These are phyloP conservation scores for Trissolcus basalis DNA, from an alignment of 1,140 invertebrate genomes.

Conservation along the genomic window DNA sequence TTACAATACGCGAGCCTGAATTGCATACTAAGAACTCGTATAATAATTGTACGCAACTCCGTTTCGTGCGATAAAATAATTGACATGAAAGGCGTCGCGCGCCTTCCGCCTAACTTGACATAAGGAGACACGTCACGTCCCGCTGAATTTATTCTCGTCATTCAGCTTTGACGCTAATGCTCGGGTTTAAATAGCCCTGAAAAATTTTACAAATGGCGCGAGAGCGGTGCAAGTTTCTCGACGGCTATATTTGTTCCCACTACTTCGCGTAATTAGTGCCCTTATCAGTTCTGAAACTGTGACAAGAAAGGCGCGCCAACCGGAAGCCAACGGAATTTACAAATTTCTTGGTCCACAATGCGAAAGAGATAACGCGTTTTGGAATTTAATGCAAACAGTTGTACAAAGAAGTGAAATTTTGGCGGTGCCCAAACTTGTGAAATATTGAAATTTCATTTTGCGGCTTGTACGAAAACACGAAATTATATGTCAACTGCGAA, in stretches of 20 bases:
- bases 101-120: too few relatives aligned
- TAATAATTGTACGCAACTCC: background rate
- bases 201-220: conserved; percentile 19
- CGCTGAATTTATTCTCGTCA: too few relatives aligned
- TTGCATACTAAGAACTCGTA: conserved; percentile 4
- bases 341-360: conserved; percentile 42
- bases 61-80: background rate
- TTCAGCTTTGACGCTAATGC: background rate
- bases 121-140: too few relatives aligned
- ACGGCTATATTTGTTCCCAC: conserved; percentile 29
- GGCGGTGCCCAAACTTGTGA: background rate
- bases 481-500: too few relatives aligned
- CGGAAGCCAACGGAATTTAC: conserved; percentile 32
- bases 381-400: conserved; percentile 9
- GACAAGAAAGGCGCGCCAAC: conserved; percentile 34
- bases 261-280: conserved; percentile 36
- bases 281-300: conserved; percentile 39
- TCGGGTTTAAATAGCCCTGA: background rate
- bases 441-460: background rate
- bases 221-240: conserved; percentile 13
- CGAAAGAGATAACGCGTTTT: conserved; percentile 43
- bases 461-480: too few relatives aligned
- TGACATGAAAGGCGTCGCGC: too few relatives aligned
- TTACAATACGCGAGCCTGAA: conserved; percentile 11
- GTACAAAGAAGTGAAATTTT: background rate